These are phyloP conservation scores for Strigamia transsilvanica DNA, from an alignment of 2,888 invertebrate genomes.

Conservation along the genomic window DNA sequence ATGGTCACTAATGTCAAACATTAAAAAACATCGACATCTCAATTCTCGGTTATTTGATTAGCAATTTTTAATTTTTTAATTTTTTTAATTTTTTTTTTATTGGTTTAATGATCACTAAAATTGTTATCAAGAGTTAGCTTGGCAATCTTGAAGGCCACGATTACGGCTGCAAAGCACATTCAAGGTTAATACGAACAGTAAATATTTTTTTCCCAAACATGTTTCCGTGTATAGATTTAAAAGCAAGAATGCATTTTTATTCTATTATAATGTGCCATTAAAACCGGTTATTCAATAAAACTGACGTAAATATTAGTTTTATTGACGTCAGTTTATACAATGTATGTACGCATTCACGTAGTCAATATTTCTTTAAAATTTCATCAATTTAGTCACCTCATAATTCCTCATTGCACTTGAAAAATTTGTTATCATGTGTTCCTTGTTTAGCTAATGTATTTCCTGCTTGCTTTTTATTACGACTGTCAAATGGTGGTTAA, in stretches of 20 bases:
- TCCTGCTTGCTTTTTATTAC: constrained; percentile 27
- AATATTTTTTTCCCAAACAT: neutral
- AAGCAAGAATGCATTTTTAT: no score
- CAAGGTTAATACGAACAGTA: constrained; percentile 19
- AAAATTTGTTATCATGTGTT: constrained; percentile 5
- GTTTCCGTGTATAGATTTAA: neutral
- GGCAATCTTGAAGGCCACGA: constrained; percentile 22
- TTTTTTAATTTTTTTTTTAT: neutral
- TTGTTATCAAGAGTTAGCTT: neutral
- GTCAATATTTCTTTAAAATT: neutral
- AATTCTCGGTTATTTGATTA: neutral
- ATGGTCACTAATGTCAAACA: neutral
- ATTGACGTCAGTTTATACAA: neutral
- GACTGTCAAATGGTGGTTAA: constrained; percentile 13
- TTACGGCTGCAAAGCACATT: constrained; percentile 23
- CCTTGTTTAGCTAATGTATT: constrained; percentile 5
- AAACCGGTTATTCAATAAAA: neutral
- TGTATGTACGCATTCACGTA: neutral
- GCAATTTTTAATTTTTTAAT: neutral
- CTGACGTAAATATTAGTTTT: neutral
- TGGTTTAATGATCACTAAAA: neutral
- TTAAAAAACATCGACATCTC: neutral
- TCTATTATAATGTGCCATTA: neutral
- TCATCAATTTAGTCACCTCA: neutral
- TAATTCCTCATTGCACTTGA: neutral